Conservation (phyloP, 2,888 invertebrate species). For the Agonopterix alstromeriana region DNA sequence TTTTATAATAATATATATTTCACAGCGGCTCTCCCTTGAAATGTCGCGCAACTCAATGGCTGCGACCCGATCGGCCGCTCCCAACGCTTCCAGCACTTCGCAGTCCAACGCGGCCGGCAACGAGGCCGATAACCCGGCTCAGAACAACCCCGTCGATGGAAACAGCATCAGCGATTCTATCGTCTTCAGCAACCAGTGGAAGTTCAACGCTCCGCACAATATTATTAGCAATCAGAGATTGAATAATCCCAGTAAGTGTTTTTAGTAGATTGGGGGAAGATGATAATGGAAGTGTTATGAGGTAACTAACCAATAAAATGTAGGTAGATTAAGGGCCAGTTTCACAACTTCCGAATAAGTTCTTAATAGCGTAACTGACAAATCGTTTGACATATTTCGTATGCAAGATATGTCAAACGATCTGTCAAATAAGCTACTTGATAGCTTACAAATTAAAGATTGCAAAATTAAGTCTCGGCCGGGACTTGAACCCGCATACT, state of each 20-base stretch:
- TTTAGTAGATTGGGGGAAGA: too few relatives aligned
- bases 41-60: constrained; percentile 81
- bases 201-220: constrained; percentile 39
- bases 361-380: too few relatives aligned
- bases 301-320: too few relatives aligned
- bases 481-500: too few relatives aligned
- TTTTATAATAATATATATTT: constrained; percentile 5
- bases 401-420: too few relatives aligned
- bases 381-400: too few relatives aligned
- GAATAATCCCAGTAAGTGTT: constrained; percentile 38
- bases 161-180: constrained; percentile 39
- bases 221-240: constrained; percentile 33
- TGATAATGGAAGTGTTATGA: too few relatives aligned
- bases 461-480: too few relatives aligned
- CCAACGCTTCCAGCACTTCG: constrained; percentile 21
- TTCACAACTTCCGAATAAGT: too few relatives aligned
- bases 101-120: constrained; percentile 16
- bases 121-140: constrained; percentile 44
- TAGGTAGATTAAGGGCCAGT: too few relatives aligned
- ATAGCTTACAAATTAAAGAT: too few relatives aligned
- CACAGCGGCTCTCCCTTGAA: constrained; percentile 80
- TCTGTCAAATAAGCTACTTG: too few relatives aligned
- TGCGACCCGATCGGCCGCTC: constrained; percentile 53
- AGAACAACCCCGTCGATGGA: constrained; percentile 64
- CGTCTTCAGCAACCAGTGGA: constrained; percentile 48